These are phyloP conservation scores for Volucella zonaria DNA, from an alignment of 2,888 invertebrate genomes.

Conservation along the genomic window DNA sequence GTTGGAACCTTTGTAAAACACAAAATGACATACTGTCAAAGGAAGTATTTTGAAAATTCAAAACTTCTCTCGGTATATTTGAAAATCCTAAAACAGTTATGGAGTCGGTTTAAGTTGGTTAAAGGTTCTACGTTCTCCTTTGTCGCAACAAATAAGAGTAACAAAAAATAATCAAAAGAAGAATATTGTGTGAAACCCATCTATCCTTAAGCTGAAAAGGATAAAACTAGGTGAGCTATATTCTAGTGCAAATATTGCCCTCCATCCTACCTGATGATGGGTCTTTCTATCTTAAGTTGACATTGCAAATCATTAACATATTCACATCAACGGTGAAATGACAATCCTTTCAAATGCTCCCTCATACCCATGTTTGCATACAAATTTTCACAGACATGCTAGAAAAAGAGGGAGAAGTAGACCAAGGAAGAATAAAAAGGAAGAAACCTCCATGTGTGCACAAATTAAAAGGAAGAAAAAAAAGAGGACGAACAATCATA, in stretches of 20 bases:
- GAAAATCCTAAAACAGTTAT: background rate
- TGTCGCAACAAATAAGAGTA: background rate
- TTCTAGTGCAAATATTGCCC: slow-evolving; percentile 9
- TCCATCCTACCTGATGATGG: background rate
- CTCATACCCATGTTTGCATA: background rate
- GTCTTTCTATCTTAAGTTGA: background rate
- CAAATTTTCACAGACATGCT: background rate
- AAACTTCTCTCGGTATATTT: slow-evolving; percentile 5
- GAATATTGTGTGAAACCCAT: background rate
- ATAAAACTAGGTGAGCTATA: slow-evolving; percentile 38
- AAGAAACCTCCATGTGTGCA: background rate
- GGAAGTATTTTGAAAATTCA: slow-evolving; percentile 27
- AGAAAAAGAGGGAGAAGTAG: background rate
- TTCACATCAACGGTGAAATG: background rate
- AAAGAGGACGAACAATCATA: slow-evolving; percentile 60
- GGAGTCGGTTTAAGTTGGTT: too few species aligned
- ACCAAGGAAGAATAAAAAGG: background rate
- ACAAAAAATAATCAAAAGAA: slow-evolving; percentile 37
- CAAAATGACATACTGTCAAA: slow-evolving; percentile 7
- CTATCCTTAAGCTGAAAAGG: slow-evolving; percentile 8
- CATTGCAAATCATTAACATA: slow-evolving; percentile 20
- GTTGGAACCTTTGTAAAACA: too few species aligned
- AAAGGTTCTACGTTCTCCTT: background rate
- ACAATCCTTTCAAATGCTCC: background rate
- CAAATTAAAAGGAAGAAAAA: slow-evolving; percentile 11